Conservation (phyloP, 1,140 invertebrate genomes). For the Bactericera cockerelli region DNA sequence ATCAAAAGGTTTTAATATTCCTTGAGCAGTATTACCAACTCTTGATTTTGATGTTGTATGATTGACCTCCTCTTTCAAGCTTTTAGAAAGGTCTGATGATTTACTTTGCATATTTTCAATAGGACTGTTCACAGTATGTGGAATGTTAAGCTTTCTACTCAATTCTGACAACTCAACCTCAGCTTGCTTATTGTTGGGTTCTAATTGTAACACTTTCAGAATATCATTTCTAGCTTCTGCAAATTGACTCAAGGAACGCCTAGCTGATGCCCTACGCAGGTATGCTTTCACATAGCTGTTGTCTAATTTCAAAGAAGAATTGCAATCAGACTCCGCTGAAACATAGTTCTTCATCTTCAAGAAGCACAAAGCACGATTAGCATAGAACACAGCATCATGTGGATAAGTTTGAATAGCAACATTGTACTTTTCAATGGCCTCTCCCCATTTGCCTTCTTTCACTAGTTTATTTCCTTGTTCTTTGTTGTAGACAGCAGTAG, state of each 20-base stretch:
- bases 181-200: conserved; percentile 6
- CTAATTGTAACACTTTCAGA: conserved; percentile 35
- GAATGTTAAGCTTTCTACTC: not conserved
- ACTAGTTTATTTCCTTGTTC: conserved; percentile 66
- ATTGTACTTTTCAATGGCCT: conserved; percentile 65
- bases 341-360: conserved; percentile 64
- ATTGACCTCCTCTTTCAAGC: too few relatives aligned
- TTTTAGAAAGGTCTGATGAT: too few relatives aligned
- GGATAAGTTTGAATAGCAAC: conserved; percentile 58
- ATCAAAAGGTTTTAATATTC: not conserved
- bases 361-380: conserved; percentile 76
- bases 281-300: conserved; percentile 63
- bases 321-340: conserved; percentile 49
- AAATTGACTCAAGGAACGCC: conserved; percentile 42
- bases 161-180: not conserved
- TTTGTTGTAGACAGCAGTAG: conserved; percentile 15
- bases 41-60: too few relatives aligned
- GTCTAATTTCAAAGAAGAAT: conserved; percentile 50
- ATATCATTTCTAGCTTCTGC: conserved; percentile 50
- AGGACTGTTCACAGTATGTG: not conserved
- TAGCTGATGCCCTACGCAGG: conserved; percentile 51
- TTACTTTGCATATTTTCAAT: too few relatives aligned
- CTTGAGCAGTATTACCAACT: too few relatives aligned
- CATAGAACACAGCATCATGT: conserved; percentile 64
- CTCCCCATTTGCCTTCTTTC: conserved; percentile 54